Conservation (phyloP, 37 sponge, comb jelly and placozoan genomes). For the Geodia barretti region DNA sequence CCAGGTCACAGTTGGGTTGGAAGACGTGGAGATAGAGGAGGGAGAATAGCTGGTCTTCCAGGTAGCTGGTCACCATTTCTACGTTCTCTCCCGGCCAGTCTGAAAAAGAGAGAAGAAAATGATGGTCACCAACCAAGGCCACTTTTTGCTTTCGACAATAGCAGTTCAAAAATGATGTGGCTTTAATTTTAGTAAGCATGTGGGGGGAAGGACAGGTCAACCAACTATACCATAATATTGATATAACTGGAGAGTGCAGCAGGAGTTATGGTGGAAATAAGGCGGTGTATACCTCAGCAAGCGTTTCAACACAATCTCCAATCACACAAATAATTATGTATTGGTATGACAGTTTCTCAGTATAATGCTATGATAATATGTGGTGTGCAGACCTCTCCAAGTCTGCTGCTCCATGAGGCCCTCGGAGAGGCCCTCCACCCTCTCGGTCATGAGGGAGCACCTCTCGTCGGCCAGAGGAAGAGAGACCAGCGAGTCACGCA, state of each 20-base stretch:
- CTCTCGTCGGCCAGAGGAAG: slow-evolving; percentile 43
- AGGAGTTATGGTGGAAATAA: too few relatives aligned
- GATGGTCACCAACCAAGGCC: too few relatives aligned
- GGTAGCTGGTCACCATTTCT: slow-evolving; percentile 25
- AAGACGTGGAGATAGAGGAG: slow-evolving; percentile 55
- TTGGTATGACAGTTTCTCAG: too few relatives aligned
- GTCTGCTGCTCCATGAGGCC: slow-evolving; percentile 29
- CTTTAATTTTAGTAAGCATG: not conserved
- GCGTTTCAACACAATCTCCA: too few relatives aligned
- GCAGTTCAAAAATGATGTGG: not conserved
- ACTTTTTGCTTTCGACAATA: too few relatives aligned
- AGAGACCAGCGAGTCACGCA: slow-evolving; percentile 15
- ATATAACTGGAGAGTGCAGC: too few relatives aligned
- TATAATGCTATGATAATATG: not conserved
- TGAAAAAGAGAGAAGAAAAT: not conserved
- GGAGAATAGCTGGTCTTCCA: slow-evolving; percentile 47
- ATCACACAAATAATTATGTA: too few relatives aligned
- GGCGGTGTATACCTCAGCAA: too few relatives aligned
- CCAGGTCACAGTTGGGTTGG: slow-evolving; percentile 74
- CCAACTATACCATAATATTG: too few relatives aligned
- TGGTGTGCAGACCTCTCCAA: slow-evolving; percentile 11
- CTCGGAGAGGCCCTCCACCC: slow-evolving; percentile 20
- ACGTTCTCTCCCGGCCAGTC: slow-evolving; percentile 32
- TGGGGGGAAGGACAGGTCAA: not conserved
- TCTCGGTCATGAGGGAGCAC: slow-evolving; percentile 27